These are phyloP conservation scores for Cephalopachus bancanus DNA, from an alignment of 2,797 vertebrate genomes.

Conservation along the genomic window DNA sequence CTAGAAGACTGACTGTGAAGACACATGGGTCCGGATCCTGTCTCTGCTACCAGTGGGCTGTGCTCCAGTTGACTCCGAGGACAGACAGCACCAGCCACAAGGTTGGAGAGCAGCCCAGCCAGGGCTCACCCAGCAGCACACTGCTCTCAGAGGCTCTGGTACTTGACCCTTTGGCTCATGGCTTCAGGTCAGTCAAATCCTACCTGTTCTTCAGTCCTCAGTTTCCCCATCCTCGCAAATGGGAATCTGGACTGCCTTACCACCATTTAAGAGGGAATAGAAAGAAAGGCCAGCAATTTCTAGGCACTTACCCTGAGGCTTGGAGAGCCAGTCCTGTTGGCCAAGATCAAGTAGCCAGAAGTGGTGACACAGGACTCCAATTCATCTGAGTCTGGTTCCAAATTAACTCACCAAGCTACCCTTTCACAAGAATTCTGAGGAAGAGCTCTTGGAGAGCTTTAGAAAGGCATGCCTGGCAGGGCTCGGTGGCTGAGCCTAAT, in stretches of 20 bases:
- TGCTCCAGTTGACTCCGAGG: not conserved
- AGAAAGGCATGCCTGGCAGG: not conserved
- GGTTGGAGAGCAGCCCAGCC: not conserved
- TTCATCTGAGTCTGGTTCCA: not conserved
- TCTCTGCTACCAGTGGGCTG: not conserved
- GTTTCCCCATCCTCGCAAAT: constrained; percentile 5
- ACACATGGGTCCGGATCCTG: not conserved
- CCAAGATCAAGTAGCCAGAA: not conserved
- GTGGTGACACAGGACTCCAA: not conserved
- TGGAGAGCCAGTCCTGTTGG: not conserved
- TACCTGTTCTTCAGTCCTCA: not conserved
- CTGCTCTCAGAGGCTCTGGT: not conserved
- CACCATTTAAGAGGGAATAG: not conserved
- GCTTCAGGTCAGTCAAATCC: not conserved
- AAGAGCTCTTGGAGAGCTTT: not conserved
- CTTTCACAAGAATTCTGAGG: not conserved
- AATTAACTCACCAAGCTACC: not conserved
- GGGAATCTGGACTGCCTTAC: not conserved
- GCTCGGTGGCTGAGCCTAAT: no score
- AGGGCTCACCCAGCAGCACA: not conserved
- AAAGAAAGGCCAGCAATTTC: not conserved
- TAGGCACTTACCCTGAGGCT: not conserved
- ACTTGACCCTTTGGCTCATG: not conserved
- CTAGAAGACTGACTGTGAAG: not conserved
- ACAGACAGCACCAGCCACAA: not conserved